Evolutionary conservation across 2,888 invertebrate species (phyloP), one percentile per base, ranked within the genome.

Genomic region (Adela reaumurella): DNA sequence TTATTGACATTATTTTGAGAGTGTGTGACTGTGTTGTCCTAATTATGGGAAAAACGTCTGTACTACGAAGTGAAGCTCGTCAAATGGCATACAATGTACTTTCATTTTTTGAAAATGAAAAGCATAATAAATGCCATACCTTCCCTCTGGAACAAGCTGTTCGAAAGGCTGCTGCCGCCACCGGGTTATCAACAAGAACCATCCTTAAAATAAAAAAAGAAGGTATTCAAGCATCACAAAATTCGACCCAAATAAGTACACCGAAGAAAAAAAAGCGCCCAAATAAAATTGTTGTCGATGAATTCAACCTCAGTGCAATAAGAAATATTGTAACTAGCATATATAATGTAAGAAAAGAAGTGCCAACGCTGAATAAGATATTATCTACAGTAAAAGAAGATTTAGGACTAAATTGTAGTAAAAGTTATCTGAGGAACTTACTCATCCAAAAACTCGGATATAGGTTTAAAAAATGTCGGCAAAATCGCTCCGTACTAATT

Each of bases 251-350:
- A 55, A 54, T 56, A 45, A 53, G 19, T 48, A 55, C 56, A 19
- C 54, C 56, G 45, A 53, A 47, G 16, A 55, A 54, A 52, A 49
- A 50, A 52, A 54, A 51, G 41, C 47, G 55, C 43, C 45, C 29
- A 20, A 53, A 46, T 28, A 52, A 53, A 46, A 51, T 50, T 48
- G 51, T 47, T 51, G 52, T 54, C 17, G 54, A 54, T 41, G 52
- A 48, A 50, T 55, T 56, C 52, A 46, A 49, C 8, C 24, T 57
- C 50, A 47, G 51, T 46, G 54, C 54, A 42, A 46, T 52, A 45
- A 50, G 46, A 50, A 55, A 57, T 55, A 56, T 57, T 6, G 54
- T 58, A 49, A 46, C 50, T 47, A 50, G 47, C n/a, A 53, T 58
- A 45, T 56, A 56, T 43, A 55, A 52, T 4, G 56, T 53, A 19